Evolutionary conservation across 1,140 invertebrate species (phyloP).

Genomic region (Paralvinella palmiformis): DNA sequence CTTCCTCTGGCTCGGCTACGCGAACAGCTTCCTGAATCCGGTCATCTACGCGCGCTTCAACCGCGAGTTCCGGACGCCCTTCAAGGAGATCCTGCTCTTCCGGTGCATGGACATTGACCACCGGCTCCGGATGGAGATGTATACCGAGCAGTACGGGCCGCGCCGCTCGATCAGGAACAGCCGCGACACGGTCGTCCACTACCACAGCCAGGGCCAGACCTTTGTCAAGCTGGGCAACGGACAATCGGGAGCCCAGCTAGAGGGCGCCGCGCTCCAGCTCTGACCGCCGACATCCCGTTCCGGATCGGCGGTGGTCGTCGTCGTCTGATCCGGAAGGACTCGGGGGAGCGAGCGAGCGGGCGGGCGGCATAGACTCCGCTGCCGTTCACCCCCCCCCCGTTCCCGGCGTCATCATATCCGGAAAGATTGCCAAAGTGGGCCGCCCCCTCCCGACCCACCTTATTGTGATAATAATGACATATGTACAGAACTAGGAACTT

Average conservation of each 20-base stretch:
- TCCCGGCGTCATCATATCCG: neutral
- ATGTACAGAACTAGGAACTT: neutral
- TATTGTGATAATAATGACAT: too few relatives aligned
- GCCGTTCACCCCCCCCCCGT: neutral
- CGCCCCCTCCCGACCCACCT: too few relatives aligned
- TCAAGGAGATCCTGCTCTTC: constrained; percentile 47
- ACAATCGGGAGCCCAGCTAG: neutral
- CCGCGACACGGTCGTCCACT: constrained; percentile 37
- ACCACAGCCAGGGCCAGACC: constrained; percentile 44
- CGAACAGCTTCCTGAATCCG: constrained; percentile 95
- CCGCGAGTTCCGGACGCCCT: constrained; percentile 90
- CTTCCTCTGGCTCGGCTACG: constrained; percentile 79
- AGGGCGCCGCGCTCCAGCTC: too few relatives aligned
- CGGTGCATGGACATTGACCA: constrained; percentile 31
- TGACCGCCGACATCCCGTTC: too few relatives aligned
- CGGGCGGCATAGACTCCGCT: neutral
- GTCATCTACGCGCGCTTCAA: constrained; percentile 97
- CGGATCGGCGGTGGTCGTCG: too few relatives aligned
- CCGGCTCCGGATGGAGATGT: constrained; percentile 16
- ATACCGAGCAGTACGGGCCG: constrained; percentile 20
- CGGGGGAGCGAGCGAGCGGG: neutral
- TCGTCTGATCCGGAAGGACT: neutral
- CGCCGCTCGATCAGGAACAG: constrained; percentile 35
- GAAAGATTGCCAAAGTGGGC: neutral
- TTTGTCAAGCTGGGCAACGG: constrained; percentile 19